These are phyloP conservation scores for Hemaris fuciformis DNA, from an alignment of 2,888 invertebrate species.

Conservation along the genomic window DNA sequence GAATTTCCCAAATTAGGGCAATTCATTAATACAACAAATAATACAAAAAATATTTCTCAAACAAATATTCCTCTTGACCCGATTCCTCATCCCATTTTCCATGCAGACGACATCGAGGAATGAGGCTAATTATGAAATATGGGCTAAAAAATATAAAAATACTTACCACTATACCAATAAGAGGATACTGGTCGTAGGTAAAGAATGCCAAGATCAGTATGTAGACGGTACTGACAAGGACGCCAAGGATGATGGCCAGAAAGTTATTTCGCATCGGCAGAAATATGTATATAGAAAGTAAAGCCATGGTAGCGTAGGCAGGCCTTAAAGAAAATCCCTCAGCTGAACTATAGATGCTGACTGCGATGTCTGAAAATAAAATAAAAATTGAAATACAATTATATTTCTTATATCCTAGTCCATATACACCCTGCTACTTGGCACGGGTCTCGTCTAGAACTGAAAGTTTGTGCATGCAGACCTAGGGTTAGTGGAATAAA, in stretches of 20 bases:
- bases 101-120: too few relatives aligned
- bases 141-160: not conserved
- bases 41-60: too few relatives aligned
- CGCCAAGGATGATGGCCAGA: constrained; percentile 86
- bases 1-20: too few relatives aligned
- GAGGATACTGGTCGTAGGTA: constrained; percentile 55
- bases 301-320: constrained; percentile 86
- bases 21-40: too few relatives aligned
- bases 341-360: constrained; percentile 84
- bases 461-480: too few relatives aligned
- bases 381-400: not conserved
- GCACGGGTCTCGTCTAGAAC: too few relatives aligned
- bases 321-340: constrained; percentile 82
- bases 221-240: constrained; percentile 85
- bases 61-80: too few relatives aligned
- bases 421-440: too few relatives aligned
- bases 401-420: too few relatives aligned
- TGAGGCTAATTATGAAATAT: too few relatives aligned
- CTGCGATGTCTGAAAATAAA: constrained; percentile 80
- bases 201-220: constrained; percentile 70
- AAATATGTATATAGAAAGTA: constrained; percentile 92
- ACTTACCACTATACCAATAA: constrained; percentile 63
- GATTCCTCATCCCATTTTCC: too few relatives aligned
- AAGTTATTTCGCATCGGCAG: constrained; percentile 89
- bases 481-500: too few relatives aligned